These are phyloP conservation scores for Cheilosia soror DNA, from an alignment of 2,888 invertebrate species.

Conservation along the genomic window DNA sequence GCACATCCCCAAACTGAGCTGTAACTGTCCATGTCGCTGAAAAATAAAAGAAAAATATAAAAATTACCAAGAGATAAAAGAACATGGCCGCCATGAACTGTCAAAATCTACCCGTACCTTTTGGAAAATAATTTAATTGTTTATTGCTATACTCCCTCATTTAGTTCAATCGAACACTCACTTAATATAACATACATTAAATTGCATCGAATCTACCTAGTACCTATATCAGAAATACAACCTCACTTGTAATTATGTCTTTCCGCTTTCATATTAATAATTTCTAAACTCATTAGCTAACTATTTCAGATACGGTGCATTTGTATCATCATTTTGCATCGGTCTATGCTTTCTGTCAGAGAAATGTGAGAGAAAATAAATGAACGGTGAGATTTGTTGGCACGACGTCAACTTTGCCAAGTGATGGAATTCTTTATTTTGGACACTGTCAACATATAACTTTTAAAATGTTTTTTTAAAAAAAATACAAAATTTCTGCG, in stretches of 20 bases:
- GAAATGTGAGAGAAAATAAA: slow-evolving; percentile 40
- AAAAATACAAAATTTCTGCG: not conserved
- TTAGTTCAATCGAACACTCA: too few relatives aligned
- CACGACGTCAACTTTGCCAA: not conserved
- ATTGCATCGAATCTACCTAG: too few relatives aligned
- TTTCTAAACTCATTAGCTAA: not conserved
- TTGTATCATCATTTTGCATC: slow-evolving; percentile 20
- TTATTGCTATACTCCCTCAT: too few relatives aligned
- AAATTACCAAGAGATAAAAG: too few relatives aligned
- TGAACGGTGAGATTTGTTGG: slow-evolving; percentile 29
- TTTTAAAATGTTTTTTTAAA: slow-evolving; percentile 20
- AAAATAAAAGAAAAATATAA: too few relatives aligned
- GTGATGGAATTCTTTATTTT: slow-evolving; percentile 25
- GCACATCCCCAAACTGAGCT: too few relatives aligned
- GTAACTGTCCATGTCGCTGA: too few relatives aligned
- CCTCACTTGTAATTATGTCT: not conserved
- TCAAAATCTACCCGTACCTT: too few relatives aligned
- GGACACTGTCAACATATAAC: slow-evolving; percentile 40
- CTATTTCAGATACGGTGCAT: slow-evolving; percentile 28
- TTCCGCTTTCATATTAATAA: not conserved
- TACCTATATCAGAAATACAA: too few relatives aligned
- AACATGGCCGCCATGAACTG: too few relatives aligned
- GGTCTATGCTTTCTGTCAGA: slow-evolving; percentile 26
- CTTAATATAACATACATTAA: too few relatives aligned
- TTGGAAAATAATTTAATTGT: too few relatives aligned